Evolutionary conservation across 1,140 invertebrate genomes (phyloP), one percentile per base, ranked within the genome.

Genomic region (Mizuhopecten yessoensis): DNA sequence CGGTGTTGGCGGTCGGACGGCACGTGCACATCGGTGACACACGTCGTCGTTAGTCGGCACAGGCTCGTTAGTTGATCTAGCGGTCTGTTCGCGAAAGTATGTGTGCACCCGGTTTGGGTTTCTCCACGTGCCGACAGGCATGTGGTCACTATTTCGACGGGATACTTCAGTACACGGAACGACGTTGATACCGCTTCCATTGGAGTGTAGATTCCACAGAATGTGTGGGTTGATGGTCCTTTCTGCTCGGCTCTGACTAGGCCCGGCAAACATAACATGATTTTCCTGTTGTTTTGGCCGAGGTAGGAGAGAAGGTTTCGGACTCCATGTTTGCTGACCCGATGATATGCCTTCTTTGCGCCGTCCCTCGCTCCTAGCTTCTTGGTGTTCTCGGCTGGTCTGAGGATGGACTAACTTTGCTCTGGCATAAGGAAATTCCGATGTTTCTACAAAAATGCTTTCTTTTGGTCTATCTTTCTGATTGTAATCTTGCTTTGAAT

Each of bases 321-420:
- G n/a, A 29, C 23, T 29, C 57, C 57, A 75, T 75, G 57, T 75
- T n/a, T 75, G 45, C 13, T 39, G 42, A 45, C 42, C 42, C 17
- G 42, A 13, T 13, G 42, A 45, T 10, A 7, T 45, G 42, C 42
- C 42, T 10, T 45, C 42, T 45, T 13, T 20, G 17, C 42, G 42
- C 23, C 57, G 23, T n/a, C 57, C 57, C 5, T 75, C 57, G 57
- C 9, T n/a, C n/a, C 57, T 75, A 1, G 23, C n/a, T 75, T 75
- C 57, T 75, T 75, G 57, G 57, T 75, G n/a, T n/a, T 75, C 57
- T 5, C 57, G 57, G 57, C 57, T 75, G 57, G 57, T 75, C 57
- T 75, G 57, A 9, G 57, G 57, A 75, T 75, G 57, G 2, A 75
- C 57, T 5, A 75, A n/a, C 11, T 75, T 75, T 29, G 57, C 57